Percentiles rank a stretch among this genome's conserved stretches.
phyloP scores from a whole-genome alignment of 2,797 vertebrate species.

The Acipenser transmontanus region DNA sequence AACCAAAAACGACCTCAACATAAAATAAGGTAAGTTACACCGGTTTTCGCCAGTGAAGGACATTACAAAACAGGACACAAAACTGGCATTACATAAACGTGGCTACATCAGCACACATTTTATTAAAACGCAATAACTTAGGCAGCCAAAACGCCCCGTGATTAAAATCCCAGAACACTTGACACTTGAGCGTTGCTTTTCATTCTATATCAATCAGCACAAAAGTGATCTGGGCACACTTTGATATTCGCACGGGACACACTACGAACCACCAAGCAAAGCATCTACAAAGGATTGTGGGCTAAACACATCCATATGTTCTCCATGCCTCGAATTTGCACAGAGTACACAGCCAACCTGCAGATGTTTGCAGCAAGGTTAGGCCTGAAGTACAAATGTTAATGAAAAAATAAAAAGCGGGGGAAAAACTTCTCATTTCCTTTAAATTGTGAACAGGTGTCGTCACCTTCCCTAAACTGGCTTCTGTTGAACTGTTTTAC shows the following conservation, averaged over 20 bases:
- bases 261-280: slow-evolving; percentile 31
- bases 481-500: slow-evolving; percentile 42
- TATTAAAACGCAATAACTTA: slow-evolving; percentile 5
- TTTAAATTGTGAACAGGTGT: slow-evolving; percentile 58
- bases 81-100: no score
- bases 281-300: slow-evolving; percentile 45
- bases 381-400: slow-evolving; percentile 24
- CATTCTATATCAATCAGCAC: slow-evolving; percentile 26
- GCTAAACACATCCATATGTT: slow-evolving; percentile 47
- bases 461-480: slow-evolving; percentile 43
- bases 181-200: slow-evolving; percentile 16
- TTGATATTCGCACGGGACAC: slow-evolving; percentile 24
- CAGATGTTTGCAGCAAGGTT: slow-evolving; percentile 33
- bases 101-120: neutral
- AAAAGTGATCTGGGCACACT: slow-evolving; percentile 24
- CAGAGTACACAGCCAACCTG: slow-evolving; percentile 33
- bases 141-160: slow-evolving; percentile 23
- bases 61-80: no score
- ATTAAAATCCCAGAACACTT: slow-evolving; percentile 22
- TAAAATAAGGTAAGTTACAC: no score
- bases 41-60: no score
- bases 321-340: slow-evolving; percentile 31
- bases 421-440: slow-evolving; percentile 58
- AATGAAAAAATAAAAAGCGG: slow-evolving; percentile 29
- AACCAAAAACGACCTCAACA: neutral